Percentiles rank a stretch among this genome's conserved stretches.
phyloP scores from a whole-genome alignment of 2,113 vertebrate genomes.

The Cyprinodon tularosa region DNA sequence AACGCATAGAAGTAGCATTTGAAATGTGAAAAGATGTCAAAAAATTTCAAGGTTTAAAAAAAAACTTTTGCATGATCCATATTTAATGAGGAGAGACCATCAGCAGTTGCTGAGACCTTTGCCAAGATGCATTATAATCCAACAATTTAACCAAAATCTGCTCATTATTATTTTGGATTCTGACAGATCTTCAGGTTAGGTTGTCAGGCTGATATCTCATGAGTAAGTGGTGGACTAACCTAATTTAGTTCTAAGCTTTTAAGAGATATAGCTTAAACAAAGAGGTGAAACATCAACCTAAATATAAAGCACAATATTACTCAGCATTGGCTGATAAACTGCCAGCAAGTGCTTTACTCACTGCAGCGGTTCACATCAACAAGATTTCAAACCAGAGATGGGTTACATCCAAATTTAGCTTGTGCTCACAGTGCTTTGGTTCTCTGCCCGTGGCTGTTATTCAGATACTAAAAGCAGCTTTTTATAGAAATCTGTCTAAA shows the following conservation, averaged over 20 bases:
- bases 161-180: neutral
- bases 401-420: no score
- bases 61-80: no score
- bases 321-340: conserved; percentile 19
- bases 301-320: conserved; percentile 24
- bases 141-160: conserved; percentile 4
- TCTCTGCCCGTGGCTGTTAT: no score
- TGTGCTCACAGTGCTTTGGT: no score
- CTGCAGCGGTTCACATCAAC: neutral
- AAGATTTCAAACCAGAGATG: no score
- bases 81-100: neutral
- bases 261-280: conserved; percentile 1
- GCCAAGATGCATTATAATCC: conserved; percentile 1
- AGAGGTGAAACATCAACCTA: conserved; percentile 16
- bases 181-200: conserved; percentile 3
- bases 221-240: neutral
- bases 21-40: no score
- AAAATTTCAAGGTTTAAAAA: neutral
- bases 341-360: conserved; percentile 24
- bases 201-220: neutral
- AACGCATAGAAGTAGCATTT: no score
- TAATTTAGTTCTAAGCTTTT: neutral
- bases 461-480: no score
- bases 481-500: no score
- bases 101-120: neutral